Evolutionary conservation across 1,140 invertebrate genomes (phyloP).

Genomic region (Lamellibrachia luymesi): DNA sequence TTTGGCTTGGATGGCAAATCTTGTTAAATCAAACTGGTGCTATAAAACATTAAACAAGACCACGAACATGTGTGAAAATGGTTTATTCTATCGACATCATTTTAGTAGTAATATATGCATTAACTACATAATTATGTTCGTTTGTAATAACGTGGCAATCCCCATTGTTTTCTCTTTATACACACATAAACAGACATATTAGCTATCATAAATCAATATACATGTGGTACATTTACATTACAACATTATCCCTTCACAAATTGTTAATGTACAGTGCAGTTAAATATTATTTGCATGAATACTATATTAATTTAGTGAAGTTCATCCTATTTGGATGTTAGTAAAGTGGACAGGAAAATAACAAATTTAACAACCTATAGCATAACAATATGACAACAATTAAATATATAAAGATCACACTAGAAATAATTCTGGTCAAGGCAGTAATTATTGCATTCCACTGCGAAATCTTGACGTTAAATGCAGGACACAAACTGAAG

Average conservation of each 20-base stretch:
- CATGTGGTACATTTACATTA: not conserved
- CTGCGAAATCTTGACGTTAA: not conserved
- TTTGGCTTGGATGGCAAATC: too few relatives aligned
- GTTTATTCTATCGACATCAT: not conserved
- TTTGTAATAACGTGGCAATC: not conserved
- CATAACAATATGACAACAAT: not conserved
- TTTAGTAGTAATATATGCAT: slow-evolving; percentile 1
- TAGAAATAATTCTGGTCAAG: not conserved
- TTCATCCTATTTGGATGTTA: not conserved
- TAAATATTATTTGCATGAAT: not conserved
- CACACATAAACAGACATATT: not conserved
- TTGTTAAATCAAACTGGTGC: not conserved
- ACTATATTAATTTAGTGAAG: not conserved
- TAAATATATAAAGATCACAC: not conserved
- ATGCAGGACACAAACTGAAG: not conserved
- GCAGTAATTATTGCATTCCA: not conserved
- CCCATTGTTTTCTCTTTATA: not conserved
- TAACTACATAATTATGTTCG: not conserved
- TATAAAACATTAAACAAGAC: not conserved
- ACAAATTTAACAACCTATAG: not conserved
- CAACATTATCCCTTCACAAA: not conserved
- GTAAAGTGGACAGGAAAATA: not conserved
- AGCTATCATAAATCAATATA: not conserved
- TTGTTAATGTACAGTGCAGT: not conserved
- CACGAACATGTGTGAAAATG: not conserved